These are phyloP conservation scores for Chitala chitala DNA, from an alignment of 2,113 vertebrate genomes.

Conservation along the genomic window DNA sequence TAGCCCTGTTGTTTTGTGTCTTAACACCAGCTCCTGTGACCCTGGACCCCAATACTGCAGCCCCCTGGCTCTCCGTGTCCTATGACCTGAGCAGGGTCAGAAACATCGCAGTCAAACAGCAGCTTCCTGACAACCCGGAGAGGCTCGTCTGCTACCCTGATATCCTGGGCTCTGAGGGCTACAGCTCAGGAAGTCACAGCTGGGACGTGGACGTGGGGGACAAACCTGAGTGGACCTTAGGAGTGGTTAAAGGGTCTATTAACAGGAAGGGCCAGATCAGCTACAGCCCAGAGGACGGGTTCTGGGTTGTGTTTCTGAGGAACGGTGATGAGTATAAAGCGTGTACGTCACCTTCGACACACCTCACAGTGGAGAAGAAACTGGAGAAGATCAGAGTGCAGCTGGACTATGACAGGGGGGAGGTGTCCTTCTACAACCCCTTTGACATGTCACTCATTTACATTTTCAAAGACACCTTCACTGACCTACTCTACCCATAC, in stretches of 20 bases:
- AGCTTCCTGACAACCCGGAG: constrained; percentile 19
- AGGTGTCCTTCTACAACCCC: too few species aligned
- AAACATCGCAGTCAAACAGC: not conserved
- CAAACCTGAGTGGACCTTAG: constrained; percentile 3
- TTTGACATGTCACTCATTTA: too few species aligned
- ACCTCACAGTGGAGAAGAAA: too few species aligned
- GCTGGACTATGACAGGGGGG: too few species aligned
- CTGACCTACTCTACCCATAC: too few species aligned
- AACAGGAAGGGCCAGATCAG: not conserved
- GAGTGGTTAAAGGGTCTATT: constrained; percentile 9
- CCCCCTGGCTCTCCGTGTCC: constrained; percentile 7
- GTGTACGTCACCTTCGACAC: too few species aligned
- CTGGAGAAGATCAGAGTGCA: too few species aligned
- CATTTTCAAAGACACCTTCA: too few species aligned
- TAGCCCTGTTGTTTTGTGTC: too few species aligned
- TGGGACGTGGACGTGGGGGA: too few species aligned
- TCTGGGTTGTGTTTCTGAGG: not conserved
- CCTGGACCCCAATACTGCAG: constrained; percentile 15
- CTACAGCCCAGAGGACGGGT: not conserved
- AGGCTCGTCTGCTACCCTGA: not conserved
- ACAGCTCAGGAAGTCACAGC: too few species aligned
- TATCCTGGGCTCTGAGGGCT: constrained; percentile 14
- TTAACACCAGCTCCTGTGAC: constrained; percentile 17
- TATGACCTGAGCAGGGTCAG: not conserved
- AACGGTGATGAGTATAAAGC: not conserved